phyloP scores from a whole-genome alignment of 2,797 vertebrate genomes.

The Setipinna tenuifilis region DNA sequence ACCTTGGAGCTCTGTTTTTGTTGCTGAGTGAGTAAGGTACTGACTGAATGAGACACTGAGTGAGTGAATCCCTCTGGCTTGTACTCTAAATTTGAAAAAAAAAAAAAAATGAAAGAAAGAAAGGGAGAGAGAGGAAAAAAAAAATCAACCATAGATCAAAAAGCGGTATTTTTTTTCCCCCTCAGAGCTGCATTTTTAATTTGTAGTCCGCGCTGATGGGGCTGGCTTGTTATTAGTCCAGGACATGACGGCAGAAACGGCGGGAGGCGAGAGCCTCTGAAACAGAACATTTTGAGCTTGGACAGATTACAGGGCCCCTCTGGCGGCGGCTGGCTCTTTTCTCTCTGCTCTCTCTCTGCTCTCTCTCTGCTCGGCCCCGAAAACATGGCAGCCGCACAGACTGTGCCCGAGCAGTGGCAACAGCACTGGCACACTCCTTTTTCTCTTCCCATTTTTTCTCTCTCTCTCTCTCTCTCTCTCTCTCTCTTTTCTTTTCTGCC shows the following conservation, averaged over 20 bases:
- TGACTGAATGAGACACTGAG: not conserved
- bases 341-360: too few relatives aligned
- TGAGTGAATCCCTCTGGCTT: not conserved
- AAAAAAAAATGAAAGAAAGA: not conserved
- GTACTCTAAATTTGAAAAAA: not conserved
- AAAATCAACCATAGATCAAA: not conserved
- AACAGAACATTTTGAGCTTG: conserved; percentile 55
- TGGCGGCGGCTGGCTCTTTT: conserved; percentile 55
- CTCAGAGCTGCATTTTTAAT: not conserved
- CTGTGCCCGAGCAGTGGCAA: conserved; percentile 30
- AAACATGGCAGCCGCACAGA: conserved; percentile 61
- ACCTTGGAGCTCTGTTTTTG: not conserved
- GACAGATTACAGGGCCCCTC: conserved; percentile 59
- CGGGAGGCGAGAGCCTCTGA: conserved; percentile 41
- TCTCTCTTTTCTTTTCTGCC: not conserved
- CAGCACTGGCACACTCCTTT: not conserved
- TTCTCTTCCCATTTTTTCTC: not conserved
- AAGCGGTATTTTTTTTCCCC: not conserved
- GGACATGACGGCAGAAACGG: not conserved
- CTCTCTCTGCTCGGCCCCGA: conserved; percentile 47
- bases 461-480: conserved; percentile 25
- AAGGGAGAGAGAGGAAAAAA: not conserved
- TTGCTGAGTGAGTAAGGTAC: conserved; percentile 4
- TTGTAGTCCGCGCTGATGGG: not conserved
- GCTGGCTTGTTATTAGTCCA: conserved; percentile 9